These are phyloP conservation scores for Lepilemur septentrionalis DNA, from an alignment of 2,797 vertebrate genomes.

Conservation along the genomic window DNA sequence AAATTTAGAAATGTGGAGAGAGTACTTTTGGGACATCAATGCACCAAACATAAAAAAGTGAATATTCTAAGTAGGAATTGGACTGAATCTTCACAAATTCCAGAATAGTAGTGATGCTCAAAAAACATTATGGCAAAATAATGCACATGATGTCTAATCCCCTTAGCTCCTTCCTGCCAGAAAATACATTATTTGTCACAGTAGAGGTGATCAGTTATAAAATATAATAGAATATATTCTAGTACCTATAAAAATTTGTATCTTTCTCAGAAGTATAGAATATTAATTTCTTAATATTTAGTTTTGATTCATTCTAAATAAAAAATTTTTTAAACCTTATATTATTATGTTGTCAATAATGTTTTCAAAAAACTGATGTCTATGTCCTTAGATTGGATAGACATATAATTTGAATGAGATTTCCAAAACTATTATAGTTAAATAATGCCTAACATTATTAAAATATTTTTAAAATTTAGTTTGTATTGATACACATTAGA, in stretches of 20 bases:
- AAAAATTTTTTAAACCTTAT: not conserved
- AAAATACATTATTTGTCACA: too few relatives aligned
- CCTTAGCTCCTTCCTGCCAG: not conserved
- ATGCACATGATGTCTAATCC: not conserved
- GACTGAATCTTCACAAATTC: not conserved
- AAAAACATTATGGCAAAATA: not conserved
- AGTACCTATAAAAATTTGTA: not conserved
- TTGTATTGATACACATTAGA: too few relatives aligned
- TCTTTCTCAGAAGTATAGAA: not conserved
- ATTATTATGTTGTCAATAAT: not conserved
- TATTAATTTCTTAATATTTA: not conserved
- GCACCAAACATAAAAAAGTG: not conserved
- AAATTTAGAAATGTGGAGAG: not conserved
- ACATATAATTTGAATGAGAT: not conserved
- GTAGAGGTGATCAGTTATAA: not conserved
- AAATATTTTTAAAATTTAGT: not conserved
- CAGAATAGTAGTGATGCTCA: not conserved
- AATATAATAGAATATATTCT: not conserved
- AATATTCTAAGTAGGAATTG: not conserved
- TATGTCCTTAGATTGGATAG: not conserved
- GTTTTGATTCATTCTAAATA: not conserved
- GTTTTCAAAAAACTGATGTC: not conserved
- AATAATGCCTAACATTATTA: not conserved
- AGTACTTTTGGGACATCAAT: not conserved
- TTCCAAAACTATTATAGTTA: not conserved